phyloP scores from a whole-genome alignment of 2,113 vertebrate species.

The Peromyscus californicus region DNA sequence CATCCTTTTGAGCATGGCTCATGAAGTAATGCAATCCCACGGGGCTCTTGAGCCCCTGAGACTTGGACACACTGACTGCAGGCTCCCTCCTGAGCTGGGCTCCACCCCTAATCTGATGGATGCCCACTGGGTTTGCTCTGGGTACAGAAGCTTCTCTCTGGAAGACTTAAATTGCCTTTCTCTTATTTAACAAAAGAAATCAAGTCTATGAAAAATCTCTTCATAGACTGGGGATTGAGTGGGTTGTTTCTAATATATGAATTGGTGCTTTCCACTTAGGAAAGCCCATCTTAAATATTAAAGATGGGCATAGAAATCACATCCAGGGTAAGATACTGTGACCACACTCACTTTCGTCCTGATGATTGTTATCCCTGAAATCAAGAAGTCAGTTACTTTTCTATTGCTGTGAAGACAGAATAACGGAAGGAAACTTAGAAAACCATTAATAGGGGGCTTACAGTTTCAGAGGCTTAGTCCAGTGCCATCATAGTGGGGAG shows the following conservation, averaged over 20 bases:
- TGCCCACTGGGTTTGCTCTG: background rate
- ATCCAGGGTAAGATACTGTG: background rate
- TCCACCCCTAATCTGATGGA: background rate
- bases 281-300: background rate
- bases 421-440: background rate
- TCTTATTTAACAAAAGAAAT: background rate
- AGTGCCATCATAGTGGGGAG: background rate
- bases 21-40: background rate
- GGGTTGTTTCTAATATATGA: background rate
- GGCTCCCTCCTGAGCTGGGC: too few relatives aligned
- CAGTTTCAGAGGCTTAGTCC: background rate
- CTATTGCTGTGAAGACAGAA: background rate
- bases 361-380: background rate
- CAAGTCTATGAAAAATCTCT: background rate
- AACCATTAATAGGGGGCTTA: background rate
- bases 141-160: background rate
- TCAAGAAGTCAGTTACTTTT: background rate
- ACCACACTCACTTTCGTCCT: background rate
- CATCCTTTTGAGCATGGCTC: background rate
- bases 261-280: background rate
- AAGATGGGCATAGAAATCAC: background rate
- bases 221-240: background rate
- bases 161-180: background rate
- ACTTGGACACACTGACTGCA: background rate
- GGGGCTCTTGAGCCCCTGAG: background rate